Base-by-base conservation (phyloP, 1,140 invertebrate genomes). In the Stenopsyche tienmushanensis region DNA sequence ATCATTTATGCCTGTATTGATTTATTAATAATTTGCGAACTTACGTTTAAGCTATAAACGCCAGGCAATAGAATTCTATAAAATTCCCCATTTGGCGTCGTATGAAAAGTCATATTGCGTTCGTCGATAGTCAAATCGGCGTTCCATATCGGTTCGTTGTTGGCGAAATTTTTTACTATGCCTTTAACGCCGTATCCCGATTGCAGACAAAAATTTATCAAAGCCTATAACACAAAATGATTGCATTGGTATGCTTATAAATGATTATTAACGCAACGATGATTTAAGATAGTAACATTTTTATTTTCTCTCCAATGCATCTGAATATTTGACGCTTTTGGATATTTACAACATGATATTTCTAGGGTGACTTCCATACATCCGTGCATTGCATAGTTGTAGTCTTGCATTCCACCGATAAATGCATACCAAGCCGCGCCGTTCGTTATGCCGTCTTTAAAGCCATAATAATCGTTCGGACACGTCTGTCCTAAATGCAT, bases 301-400 rank as follows among this genome's bases (percentile, higher is more conserved):
- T 65, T 68, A 23, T 89, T 90, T 62, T 84, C 81, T n/a, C 76
- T 66, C 87, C 87, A 89, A 67, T 83, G 82, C 20, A 71, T 67
- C 9, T 78, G 73, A n/a, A 89, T 72, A 26, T 83, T 71, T 23
- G 71, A 72, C 10, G 72, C 73, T 21, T 23, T 52, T 1, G 87
- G 86, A 73, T 82, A 85, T 74, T 88, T 89, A 66, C 81, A 82
- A 73, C 87, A 89, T 2, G 84, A 83, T 44, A 89, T 78, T 72
- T 89, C 86, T 8, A 89, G 70, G 1, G 87, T 88, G 3, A 89
- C 75, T 73, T 89, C 87, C 81, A 89, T 86, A 66, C 84, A 85
- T 62, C 87, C 88, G 57, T 82, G 84, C 60, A 79, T 74, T 23
- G 85, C 72, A 72, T 89, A 89, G 73, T 87, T 88, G 73, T 86